phyloP scores from a whole-genome alignment of 2,888 invertebrate species.

The Ochlodes sylvanus region DNA sequence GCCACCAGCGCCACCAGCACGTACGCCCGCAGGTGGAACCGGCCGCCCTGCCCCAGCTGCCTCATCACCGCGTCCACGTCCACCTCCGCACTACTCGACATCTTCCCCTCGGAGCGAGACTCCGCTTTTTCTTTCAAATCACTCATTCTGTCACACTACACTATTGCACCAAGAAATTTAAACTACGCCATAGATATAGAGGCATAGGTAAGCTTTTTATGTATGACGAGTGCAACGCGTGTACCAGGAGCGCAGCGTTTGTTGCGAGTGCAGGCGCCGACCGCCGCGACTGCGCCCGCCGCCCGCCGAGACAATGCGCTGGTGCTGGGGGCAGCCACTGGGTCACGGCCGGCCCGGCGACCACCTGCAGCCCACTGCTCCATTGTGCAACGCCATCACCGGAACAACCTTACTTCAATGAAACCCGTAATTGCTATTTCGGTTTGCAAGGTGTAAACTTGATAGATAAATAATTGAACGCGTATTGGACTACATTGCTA shows the following conservation, averaged over 20 bases:
- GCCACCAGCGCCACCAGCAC: slow-evolving; percentile 71
- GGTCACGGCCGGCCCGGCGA: slow-evolving; percentile 41
- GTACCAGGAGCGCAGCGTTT: slow-evolving; percentile 5
- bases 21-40: slow-evolving; percentile 63
- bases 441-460: slow-evolving; percentile 21
- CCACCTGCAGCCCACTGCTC: slow-evolving; percentile 18
- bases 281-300: background rate
- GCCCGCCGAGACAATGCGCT: background rate
- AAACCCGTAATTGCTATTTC: slow-evolving; percentile 30
- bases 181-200: background rate
- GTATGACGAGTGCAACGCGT: background rate
- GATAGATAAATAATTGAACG: background rate
- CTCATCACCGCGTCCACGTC: slow-evolving; percentile 56
- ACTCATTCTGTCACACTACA: slow-evolving; percentile 27
- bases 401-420: slow-evolving; percentile 18
- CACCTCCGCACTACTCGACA: slow-evolving; percentile 47
- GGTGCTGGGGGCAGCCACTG: slow-evolving; percentile 41
- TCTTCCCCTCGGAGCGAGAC: background rate
- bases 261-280: slow-evolving; percentile 1
- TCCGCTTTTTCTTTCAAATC: slow-evolving; percentile 21
- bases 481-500: background rate
- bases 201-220: background rate
- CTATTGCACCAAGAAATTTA: background rate
- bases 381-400: slow-evolving; percentile 21
- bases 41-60: slow-evolving; percentile 68